A percentile compares a stretch with the other conserved stretches of the same genome.
Conservation (phyloP, 2,113 vertebrate species). For the Peromyscus californicus region DNA sequence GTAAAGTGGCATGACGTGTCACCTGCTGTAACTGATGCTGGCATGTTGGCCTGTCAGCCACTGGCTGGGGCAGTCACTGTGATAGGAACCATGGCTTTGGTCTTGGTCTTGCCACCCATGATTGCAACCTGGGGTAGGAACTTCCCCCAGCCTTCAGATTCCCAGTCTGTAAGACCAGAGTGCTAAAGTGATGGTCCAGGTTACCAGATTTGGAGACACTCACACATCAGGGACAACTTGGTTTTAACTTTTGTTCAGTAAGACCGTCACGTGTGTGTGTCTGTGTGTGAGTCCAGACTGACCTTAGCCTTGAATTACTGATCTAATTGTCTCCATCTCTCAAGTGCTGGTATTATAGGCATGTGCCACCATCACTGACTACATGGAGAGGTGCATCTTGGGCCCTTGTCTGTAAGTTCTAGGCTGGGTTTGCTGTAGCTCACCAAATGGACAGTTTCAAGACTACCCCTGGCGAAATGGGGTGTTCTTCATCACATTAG, state of each 20-base stretch:
- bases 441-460: not conserved
- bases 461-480: not conserved
- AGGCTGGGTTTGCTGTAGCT: not conserved
- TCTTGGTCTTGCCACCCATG: not conserved
- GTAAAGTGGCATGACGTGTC: not conserved
- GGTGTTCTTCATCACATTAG: not conserved
- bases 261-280: not conserved
- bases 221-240: not conserved
- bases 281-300: not conserved
- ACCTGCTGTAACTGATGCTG: not conserved
- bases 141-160: not conserved
- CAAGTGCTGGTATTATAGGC: not conserved
- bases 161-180: not conserved
- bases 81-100: not conserved
- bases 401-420: not conserved
- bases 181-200: not conserved
- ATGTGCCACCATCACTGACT: not conserved
- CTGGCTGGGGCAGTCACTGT: not conserved
- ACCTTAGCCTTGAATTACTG: not conserved
- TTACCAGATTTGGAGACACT: not conserved
- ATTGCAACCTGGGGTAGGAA: not conserved
- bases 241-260: not conserved
- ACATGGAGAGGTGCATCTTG: not conserved
- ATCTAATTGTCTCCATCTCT: not conserved
- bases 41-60: accelerated